Evolutionary conservation across 2,888 invertebrate species (phyloP), one percentile per base, ranked within the genome.

Genomic region (Aethes cnicana): DNA sequence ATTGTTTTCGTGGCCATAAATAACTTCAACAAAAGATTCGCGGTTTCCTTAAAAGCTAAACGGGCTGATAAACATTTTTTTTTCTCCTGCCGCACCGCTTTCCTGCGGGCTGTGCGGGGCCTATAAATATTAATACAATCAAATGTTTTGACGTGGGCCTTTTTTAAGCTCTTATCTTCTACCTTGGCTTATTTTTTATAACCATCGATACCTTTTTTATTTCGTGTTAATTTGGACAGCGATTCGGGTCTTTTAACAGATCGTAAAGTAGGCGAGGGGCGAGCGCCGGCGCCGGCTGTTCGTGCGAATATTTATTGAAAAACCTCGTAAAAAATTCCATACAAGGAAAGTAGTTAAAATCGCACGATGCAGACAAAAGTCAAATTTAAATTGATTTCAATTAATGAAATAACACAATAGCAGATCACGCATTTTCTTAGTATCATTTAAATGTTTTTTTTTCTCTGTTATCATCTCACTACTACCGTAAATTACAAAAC

Each of bases 71-170:
- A 85, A 82, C 84, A 81, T 85, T 89, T 87, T 90, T 86, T 86
- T 88, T 83, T 71, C 68, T 64, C 69, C 64, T 61, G 61, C 69
- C 65, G 69, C 74, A 65, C 68, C 73, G 75, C 80, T 84, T 84
- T 90, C 90, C 89, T 82, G 83, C 84, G 84, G 84, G 87, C n/a
- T n/a, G n/a, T 79, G 75, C 77, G 69, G 72, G 64, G 72, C 78
- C 89, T 84, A 89, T 89, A 89, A 89, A 89, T 89, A 88, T 89
- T 89, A 89, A 88, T 87, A 88, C 89, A 89, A 89, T 89, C 90
- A 88, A 90, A 89, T 90, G 88, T 90, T 88, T 88, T 88, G 88
- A 90, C 90, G 84, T 89, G 81, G 72, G 74, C 84, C 83, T 87
- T 88, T 85, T 89, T 89, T 84, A 89, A 87, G 76, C 83, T 85